Conservation (phyloP, 92 coral and sea anemone genomes). For the Anthopleura xanthogrammica region DNA sequence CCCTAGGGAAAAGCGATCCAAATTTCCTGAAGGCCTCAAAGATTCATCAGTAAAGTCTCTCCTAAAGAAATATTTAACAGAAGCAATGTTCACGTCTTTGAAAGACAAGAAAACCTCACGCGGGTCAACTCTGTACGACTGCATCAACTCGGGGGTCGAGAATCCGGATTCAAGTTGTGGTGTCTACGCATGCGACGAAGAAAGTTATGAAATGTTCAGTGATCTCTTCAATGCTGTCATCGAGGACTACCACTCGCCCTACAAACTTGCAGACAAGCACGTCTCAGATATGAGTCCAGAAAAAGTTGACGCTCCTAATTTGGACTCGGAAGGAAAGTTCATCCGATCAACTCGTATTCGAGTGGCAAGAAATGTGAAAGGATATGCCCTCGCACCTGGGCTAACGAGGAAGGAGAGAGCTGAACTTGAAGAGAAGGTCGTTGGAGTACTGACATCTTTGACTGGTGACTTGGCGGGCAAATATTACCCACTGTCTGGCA, state of each 20-base stretch:
- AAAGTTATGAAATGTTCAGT: constrained; percentile 52
- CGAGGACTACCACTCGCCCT: constrained; percentile 83
- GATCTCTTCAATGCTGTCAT: constrained; percentile 55
- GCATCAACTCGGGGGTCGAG: constrained; percentile 57
- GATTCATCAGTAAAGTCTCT: constrained; percentile 44
- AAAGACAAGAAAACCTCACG: constrained; percentile 60
- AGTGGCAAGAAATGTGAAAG: constrained; percentile 85
- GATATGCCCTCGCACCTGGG: constrained; percentile 71
- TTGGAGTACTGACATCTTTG: constrained; percentile 63
- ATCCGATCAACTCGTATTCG: constrained; percentile 88
- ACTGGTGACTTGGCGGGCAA: constrained; percentile 77
- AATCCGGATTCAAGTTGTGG: constrained; percentile 62
- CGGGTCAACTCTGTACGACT: constrained; percentile 51
- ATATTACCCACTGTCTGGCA: constrained; percentile 80
- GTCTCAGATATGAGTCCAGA: constrained; percentile 79
- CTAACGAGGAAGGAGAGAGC: constrained; percentile 64
- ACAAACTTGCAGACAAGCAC: constrained; percentile 70
- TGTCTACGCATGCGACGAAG: constrained; percentile 75
- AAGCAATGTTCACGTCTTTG: constrained; percentile 53
- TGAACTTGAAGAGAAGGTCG: constrained; percentile 73
- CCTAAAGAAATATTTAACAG: constrained; percentile 61
- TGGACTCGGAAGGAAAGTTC: constrained; percentile 66
- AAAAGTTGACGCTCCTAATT: constrained; percentile 69
- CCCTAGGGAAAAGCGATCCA: constrained; percentile 11
- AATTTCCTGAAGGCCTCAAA: constrained; percentile 20